A percentile compares a stretch with the other conserved stretches of the same genome.
These are phyloP conservation scores for Cariama cristata DNA, from an alignment of 2,113 vertebrate species.

Conservation along the genomic window DNA sequence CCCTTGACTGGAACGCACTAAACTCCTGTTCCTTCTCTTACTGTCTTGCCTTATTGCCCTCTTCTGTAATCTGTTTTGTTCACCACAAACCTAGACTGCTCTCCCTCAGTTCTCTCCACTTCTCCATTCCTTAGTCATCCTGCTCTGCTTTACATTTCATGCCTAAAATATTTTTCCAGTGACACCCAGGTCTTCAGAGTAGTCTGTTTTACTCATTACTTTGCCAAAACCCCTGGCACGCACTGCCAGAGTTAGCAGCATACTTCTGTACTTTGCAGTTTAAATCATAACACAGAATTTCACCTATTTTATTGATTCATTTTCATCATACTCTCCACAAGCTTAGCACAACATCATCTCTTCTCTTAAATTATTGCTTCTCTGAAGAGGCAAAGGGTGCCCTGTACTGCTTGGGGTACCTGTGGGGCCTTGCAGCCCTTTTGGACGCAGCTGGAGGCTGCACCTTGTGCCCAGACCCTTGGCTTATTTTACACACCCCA, in stretches of 20 bases:
- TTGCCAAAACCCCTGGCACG: neutral
- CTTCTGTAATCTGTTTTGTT: neutral
- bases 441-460: neutral
- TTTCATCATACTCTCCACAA: neutral
- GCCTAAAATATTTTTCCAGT: neutral
- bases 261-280: neutral
- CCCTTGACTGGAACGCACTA: neutral
- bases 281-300: neutral
- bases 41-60: neutral
- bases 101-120: neutral
- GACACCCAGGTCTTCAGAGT: neutral
- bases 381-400: neutral
- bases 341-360: neutral
- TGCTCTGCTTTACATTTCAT: neutral
- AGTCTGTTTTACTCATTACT: neutral
- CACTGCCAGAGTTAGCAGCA: neutral
- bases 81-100: neutral
- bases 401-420: neutral
- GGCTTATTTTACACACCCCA: neutral
- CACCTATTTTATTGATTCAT: neutral
- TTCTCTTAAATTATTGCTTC: neutral
- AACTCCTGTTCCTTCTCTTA: neutral
- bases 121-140: neutral
- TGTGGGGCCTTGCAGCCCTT: neutral
- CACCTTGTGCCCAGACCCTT: neutral